Evolutionary conservation across 2,888 invertebrate species (phyloP).

Genomic region (Melolontha melolontha): DNA sequence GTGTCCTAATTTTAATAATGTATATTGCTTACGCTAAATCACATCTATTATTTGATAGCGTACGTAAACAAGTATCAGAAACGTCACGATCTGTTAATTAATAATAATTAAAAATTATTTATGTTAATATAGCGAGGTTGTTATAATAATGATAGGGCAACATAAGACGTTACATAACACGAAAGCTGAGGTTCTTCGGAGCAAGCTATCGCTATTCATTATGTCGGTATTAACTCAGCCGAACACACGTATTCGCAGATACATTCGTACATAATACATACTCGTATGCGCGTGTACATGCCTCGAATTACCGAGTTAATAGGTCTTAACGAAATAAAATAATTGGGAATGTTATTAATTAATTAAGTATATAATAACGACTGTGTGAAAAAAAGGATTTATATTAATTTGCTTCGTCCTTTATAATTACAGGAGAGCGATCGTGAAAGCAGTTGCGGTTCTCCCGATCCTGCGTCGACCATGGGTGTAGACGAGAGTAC

Average conservation of each 20-base stretch:
- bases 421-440: constrained; percentile 71
- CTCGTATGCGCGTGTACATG: not conserved
- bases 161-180: constrained; percentile 11
- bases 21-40: constrained; percentile 2
- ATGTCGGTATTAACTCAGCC: constrained; percentile 7
- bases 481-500: constrained; percentile 65
- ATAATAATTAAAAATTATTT: constrained; percentile 24
- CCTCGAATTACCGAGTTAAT: no score
- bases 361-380: no score
- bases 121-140: constrained; percentile 16
- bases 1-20: not conserved
- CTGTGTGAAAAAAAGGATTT: no score
- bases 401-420: constrained; percentile 16
- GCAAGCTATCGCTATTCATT: constrained; percentile 7
- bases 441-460: constrained; percentile 74
- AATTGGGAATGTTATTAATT: no score
- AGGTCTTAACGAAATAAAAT: no score
- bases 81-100: constrained; percentile 34
- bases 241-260: constrained; percentile 1
- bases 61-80: not conserved
- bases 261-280: not conserved
- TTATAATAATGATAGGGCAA: not conserved
- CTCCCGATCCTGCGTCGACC: constrained; percentile 69
- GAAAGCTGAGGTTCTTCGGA: constrained; percentile 28
- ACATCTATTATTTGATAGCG: not conserved